Percentiles rank a stretch among this genome's conserved stretches.
phyloP scores from a whole-genome alignment of 2,113 vertebrate species.

The Strix aluco region DNA sequence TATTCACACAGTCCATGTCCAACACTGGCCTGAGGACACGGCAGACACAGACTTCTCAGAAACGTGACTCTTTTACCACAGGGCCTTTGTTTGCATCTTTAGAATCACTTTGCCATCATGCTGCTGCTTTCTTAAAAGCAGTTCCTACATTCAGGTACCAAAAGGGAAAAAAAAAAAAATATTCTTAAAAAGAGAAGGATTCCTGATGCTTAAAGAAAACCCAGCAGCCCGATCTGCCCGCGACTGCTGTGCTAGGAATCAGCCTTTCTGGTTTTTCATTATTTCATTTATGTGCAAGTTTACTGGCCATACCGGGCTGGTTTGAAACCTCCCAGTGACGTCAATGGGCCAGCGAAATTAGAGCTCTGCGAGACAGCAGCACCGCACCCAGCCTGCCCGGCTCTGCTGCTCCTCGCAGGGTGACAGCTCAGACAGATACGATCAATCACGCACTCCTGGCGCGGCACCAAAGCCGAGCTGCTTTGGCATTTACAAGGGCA shows the following conservation, averaged over 20 bases:
- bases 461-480: slow-evolving; percentile 32
- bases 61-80: background rate
- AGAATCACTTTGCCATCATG: background rate
- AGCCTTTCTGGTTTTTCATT: background rate
- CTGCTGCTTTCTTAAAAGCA: background rate
- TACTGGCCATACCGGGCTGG: slow-evolving; percentile 46
- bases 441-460: slow-evolving; percentile 65
- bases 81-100: background rate
- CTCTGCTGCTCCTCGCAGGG: slow-evolving; percentile 66
- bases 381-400: slow-evolving; percentile 56
- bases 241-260: background rate
- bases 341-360: slow-evolving; percentile 72
- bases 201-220: background rate
- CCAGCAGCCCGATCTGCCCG: background rate
- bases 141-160: background rate
- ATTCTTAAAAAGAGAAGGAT: slow-evolving; percentile 19
- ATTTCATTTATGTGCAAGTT: slow-evolving; percentile 44
- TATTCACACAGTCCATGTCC: background rate
- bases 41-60: background rate
- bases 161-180: background rate
- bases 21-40: background rate
- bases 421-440: slow-evolving; percentile 64
- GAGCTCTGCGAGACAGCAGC: slow-evolving; percentile 69
- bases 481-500: slow-evolving; percentile 27
- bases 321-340: slow-evolving; percentile 75